Base-by-base conservation (phyloP, 2,113 vertebrate species). In the Scophthalmus maximus region DNA sequence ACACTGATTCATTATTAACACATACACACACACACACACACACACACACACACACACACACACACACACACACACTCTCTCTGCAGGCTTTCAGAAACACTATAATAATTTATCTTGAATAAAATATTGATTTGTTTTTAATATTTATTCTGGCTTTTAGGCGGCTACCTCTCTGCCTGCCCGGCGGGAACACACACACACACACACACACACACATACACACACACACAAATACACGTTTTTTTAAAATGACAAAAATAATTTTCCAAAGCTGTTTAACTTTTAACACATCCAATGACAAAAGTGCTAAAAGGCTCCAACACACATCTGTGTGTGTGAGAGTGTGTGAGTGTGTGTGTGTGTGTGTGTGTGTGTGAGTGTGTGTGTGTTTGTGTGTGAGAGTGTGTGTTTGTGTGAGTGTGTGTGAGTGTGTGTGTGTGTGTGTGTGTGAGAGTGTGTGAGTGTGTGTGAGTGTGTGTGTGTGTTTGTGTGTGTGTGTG, bases 71-170 rank as follows among this genome's bases (percentile, higher is more conserved):
- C 66, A 60, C 72, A 55, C 56, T 7, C 72, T 49, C 61, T 7
- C 32, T 1, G 1, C 32, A 57, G 22, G 79, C 83, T 82, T 73
- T 85, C 63, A 79, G 55, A 82, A 76, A 63, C 52, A 79, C 83
- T 50, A 79, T 76, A 50, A 83, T 83, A 81, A 86, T 86, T 86
- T 86, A 73, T 83, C 73, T 30, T 69, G 49, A 72, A 81, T 86
- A 38, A 87, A 87, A 82, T 84, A 87, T 87, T 87, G 56, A 84
- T 79, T 65, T 70, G 75, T 57, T 81, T 86, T 79, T 81, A 87
- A 87, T 82, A 87, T 87, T 87, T 84, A 87, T 79, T 73, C 59
- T 73, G 73, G 81, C 81, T 87, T 87, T 87, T 84, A 87, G 53
- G 26, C 15, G 15, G n/a, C 59, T 18, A 25, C 22, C 7, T 59